Conservation (phyloP, 2,888 invertebrate species). For the Stomorhina lunata region DNA sequence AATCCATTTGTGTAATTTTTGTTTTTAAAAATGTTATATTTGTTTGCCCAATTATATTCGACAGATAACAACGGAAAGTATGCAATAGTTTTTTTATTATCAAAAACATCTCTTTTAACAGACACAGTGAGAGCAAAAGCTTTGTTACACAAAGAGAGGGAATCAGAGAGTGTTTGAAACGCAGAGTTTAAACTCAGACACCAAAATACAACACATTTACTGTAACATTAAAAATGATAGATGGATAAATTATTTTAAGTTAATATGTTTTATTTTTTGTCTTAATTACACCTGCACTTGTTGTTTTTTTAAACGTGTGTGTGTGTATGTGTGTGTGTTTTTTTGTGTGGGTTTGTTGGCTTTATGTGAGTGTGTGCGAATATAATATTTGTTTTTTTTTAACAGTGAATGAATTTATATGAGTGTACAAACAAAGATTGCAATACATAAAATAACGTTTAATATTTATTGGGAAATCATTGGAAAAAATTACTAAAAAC, state of each 20-base stretch:
- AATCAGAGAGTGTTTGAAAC: not conserved
- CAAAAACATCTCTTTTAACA: not conserved
- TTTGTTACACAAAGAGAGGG: not conserved
- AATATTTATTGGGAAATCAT: constrained; percentile 38
- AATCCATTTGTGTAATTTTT: too few species aligned
- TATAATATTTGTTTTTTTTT: not conserved
- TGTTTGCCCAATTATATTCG: too few species aligned
- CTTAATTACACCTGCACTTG: constrained; percentile 56
- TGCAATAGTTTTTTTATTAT: too few species aligned
- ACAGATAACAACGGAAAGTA: too few species aligned
- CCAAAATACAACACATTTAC: constrained; percentile 9
- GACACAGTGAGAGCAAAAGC: not conserved
- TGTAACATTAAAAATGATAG: constrained; percentile 30
- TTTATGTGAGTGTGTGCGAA: not conserved
- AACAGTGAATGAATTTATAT: constrained; percentile 9
- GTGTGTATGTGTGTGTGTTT: not conserved
- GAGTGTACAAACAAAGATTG: constrained; percentile 40
- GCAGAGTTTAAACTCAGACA: not conserved
- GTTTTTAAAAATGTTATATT: too few species aligned
- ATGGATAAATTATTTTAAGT: constrained; percentile 45
- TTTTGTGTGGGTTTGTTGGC: not conserved
- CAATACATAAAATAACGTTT: constrained; percentile 46
- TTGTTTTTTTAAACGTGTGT: constrained; percentile 16
- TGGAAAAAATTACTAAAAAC: constrained; percentile 24
- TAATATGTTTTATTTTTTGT: constrained; percentile 36